phyloP scores from a whole-genome alignment of 2,113 vertebrate genomes.

The Neodon shergylaensis region DNA sequence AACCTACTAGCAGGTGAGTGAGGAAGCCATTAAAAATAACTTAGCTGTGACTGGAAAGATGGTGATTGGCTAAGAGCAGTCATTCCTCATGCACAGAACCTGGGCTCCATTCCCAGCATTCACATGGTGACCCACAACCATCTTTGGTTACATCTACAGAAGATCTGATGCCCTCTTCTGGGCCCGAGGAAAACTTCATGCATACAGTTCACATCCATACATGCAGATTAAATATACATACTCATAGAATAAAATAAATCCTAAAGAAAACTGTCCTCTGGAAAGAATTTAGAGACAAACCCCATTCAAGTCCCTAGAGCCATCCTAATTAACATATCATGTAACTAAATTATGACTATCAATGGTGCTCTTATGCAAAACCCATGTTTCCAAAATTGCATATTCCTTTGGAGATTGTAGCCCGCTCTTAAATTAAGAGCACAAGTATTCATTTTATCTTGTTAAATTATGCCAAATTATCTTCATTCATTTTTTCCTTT shows the following conservation, averaged over 20 bases:
- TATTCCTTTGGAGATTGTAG: conserved; percentile 46
- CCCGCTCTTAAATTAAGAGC: conserved; percentile 64
- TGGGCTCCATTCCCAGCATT: neutral
- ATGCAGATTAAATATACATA: neutral
- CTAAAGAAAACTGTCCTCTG: neutral
- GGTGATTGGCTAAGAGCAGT: neutral
- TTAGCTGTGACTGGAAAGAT: neutral
- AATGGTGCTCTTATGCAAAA: conserved; percentile 68
- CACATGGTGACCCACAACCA: neutral
- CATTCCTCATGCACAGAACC: neutral
- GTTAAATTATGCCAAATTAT: conserved; percentile 70
- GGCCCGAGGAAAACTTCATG: neutral
- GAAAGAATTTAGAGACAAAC: conserved; percentile 49
- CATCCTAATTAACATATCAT: conserved; percentile 51
- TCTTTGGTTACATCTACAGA: neutral
- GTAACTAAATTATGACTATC: conserved; percentile 49
- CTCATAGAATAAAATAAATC: neutral
- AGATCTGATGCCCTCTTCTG: neutral
- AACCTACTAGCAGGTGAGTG: neutral
- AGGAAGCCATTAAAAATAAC: conserved; percentile 25
- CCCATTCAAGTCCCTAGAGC: neutral
- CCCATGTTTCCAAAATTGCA: conserved; percentile 60
- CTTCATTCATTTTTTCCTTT: conserved; percentile 70
- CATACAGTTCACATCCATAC: neutral
- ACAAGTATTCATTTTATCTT: conserved; percentile 70